Conservation (phyloP, 2,888 invertebrate genomes). For the Rhyacophila evoluta region DNA sequence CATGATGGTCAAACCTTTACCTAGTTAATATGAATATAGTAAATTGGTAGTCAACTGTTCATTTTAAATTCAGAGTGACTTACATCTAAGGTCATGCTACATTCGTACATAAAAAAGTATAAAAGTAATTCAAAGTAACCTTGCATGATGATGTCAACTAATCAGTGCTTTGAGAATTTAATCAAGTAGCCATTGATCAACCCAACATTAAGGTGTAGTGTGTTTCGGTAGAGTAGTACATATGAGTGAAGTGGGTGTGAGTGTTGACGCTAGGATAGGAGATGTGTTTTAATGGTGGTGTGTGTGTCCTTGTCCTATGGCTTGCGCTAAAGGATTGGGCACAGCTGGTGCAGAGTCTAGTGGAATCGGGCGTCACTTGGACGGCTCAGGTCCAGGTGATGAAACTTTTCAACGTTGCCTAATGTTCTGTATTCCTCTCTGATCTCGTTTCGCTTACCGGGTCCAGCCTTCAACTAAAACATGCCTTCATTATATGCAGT, state of each 20-base stretch:
- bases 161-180: too few species aligned
- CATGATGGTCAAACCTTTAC: too few species aligned
- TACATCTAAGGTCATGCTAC: too few species aligned
- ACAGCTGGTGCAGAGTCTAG: slow-evolving; percentile 87
- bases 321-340: slow-evolving; percentile 78
- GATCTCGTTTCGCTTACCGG: slow-evolving; percentile 15
- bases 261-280: neutral
- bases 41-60: too few species aligned
- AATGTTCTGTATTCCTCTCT: slow-evolving; percentile 22
- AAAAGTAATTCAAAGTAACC: too few species aligned
- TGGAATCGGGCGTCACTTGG: slow-evolving; percentile 87
- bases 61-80: too few species aligned
- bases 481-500: neutral
- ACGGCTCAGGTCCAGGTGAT: slow-evolving; percentile 83
- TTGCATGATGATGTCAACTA: too few species aligned
- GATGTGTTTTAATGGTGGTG: slow-evolving; percentile 25
- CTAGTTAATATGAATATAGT: too few species aligned
- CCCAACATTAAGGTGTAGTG: neutral
- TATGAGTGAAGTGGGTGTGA: neutral
- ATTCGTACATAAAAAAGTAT: too few species aligned
- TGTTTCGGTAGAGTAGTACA: neutral
- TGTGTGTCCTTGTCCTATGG: slow-evolving; percentile 50
- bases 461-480: neutral
- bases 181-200: too few species aligned
- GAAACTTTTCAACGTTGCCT: slow-evolving; percentile 56